Evolutionary conservation across 2,797 vertebrate species (phyloP).

Genomic region (Thalassophryne amazonica): DNA sequence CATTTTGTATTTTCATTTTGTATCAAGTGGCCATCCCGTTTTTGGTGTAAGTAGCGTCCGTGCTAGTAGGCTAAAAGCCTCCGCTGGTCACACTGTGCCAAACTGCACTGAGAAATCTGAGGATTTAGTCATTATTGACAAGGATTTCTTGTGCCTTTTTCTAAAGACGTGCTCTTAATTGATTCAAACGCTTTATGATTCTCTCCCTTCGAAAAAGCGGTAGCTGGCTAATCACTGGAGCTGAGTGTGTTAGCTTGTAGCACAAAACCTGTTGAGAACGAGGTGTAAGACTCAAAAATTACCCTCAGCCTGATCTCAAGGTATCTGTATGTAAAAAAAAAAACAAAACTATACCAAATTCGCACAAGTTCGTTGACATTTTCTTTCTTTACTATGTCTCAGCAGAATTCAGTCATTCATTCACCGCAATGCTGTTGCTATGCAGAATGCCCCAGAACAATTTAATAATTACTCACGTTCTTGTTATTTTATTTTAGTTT

Average conservation of each 20-base stretch:
- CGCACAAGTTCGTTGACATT: too few species aligned
- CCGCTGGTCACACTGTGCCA: background rate
- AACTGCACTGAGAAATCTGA: background rate
- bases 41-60: background rate
- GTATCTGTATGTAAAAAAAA: too few species aligned
- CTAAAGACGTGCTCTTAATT: rapidly evolving
- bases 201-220: background rate
- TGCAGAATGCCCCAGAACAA: too few species aligned
- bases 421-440: too few species aligned
- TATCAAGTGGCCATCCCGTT: background rate
- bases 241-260: rapidly evolving
- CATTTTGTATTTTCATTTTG: rapidly evolving
- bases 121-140: rapidly evolving
- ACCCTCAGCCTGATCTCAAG: background rate
- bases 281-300: background rate
- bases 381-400: too few species aligned
- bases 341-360: too few species aligned
- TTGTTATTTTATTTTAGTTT: too few species aligned
- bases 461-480: too few species aligned
- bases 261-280: background rate
- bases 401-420: too few species aligned
- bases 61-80: background rate
- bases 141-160: too few species aligned
- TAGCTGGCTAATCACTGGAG: rapidly evolving
- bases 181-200: rapidly evolving